These are phyloP conservation scores for Nomada hirtipes DNA, from an alignment of 2,888 invertebrate genomes.

Conservation along the genomic window DNA sequence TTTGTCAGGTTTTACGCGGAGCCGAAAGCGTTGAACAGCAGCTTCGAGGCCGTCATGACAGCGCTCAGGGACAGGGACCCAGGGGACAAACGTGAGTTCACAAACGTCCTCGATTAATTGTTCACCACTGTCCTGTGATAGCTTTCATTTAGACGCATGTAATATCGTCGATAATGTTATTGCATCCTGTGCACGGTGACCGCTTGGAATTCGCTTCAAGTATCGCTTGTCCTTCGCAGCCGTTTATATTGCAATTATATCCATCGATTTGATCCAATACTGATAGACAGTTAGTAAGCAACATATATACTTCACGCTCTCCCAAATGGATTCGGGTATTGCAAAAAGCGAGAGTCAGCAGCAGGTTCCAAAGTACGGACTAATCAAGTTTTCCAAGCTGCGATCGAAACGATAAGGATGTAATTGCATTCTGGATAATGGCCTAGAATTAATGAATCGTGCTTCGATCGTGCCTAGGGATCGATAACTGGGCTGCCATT, in stretches of 20 bases:
- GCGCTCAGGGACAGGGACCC: constrained; percentile 88
- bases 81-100: constrained; percentile 84
- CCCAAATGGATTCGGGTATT: background rate
- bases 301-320: background rate
- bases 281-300: background rate
- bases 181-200: background rate
- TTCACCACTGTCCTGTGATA: constrained; percentile 1
- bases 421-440: constrained; percentile 1
- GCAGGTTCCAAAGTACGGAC: background rate
- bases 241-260: background rate
- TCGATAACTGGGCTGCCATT: no score
- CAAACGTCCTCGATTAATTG: constrained; percentile 47
- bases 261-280: background rate
- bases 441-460: background rate
- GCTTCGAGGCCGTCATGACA: constrained; percentile 90
- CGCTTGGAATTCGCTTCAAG: background rate
- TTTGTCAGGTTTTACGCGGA: constrained; percentile 91
- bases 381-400: background rate
- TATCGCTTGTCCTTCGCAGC: background rate
- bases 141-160: background rate
- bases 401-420: background rate
- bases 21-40: constrained; percentile 87
- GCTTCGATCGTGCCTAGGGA: no score
- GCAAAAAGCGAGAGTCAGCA: background rate
- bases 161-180: constrained; percentile 14